Conservation (phyloP, 2,888 invertebrate species). For the Drosophila neutralis region DNA sequence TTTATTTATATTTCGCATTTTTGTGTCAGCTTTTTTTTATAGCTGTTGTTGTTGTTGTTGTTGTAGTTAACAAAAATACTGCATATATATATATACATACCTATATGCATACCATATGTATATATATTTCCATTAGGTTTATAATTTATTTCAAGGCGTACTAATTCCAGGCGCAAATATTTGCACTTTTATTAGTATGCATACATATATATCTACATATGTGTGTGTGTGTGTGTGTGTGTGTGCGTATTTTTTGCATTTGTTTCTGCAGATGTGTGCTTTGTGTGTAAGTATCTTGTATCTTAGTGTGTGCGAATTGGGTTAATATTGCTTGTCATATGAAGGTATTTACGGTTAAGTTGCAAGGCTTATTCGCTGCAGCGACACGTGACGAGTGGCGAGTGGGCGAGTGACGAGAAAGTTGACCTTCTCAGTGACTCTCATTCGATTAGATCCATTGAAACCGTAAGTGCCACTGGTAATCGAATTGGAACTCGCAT, state of each 20-base stretch:
- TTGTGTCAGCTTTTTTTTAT: slow-evolving; percentile 56
- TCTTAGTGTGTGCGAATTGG: slow-evolving; percentile 12
- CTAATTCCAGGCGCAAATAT: slow-evolving; percentile 75
- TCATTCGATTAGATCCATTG: slow-evolving; percentile 16
- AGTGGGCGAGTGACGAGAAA: background rate
- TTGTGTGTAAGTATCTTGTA: slow-evolving; percentile 23
- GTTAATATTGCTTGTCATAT: slow-evolving; percentile 42
- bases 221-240: background rate
- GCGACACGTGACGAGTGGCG: background rate
- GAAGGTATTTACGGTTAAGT: slow-evolving; percentile 59
- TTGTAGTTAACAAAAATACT: slow-evolving; percentile 38
- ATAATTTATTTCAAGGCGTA: slow-evolving; percentile 66
- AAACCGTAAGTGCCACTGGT: background rate
- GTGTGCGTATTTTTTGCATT: slow-evolving; percentile 40
- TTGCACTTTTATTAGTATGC: slow-evolving; percentile 60
- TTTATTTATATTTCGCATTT: slow-evolving; percentile 63
- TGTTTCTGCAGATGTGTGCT: slow-evolving; percentile 21
- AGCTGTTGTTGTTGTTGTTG: slow-evolving; percentile 25
- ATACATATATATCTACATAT: background rate
- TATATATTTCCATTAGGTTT: slow-evolving; percentile 46
- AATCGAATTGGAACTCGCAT: slow-evolving; percentile 6
- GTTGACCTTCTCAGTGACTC: slow-evolving; percentile 25
- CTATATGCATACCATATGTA: slow-evolving; percentile 1
- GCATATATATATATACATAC: slow-evolving; percentile 7
- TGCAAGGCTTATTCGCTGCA: slow-evolving; percentile 54